Base-by-base conservation (phyloP, 2,888 invertebrate genomes). In the Steinernema carpocapsae region DNA sequence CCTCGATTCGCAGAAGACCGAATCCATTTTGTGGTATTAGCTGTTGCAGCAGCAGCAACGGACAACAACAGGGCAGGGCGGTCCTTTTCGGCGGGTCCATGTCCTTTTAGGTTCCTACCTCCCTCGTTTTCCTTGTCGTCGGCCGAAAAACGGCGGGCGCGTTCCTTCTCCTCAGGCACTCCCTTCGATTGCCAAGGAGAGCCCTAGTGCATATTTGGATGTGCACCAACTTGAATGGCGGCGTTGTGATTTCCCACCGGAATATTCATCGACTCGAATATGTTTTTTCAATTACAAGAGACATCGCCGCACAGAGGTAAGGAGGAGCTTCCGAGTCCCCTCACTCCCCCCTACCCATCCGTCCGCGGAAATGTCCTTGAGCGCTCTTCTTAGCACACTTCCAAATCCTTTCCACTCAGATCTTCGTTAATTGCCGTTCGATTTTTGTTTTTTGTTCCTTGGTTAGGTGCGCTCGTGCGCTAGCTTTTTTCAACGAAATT, bases 281-380 rank as follows among this genome's bases (percentile, higher is more conserved):
- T 64, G 64, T 64, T 64, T 64, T 64, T 64, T 64, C 64, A 64
- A 64, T 64, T 64, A 64, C 64, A 64, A 64, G 64, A 64, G 29
- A 64, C 64, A 26, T 64, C 64, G 32, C 64, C 64, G 64, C 64
- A 29, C 64, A 64, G 64, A 64, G 64, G 64, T 64, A 64, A 64
- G 64, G 64, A 64, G 64, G 64, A 64, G 64, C 64, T 64, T 64
- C 64, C 14, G 64, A 29, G 19, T 17, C 64, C 17, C 32, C 17
- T 64, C 64, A 64, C 29, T 64, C 37, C 6, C 4, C 56, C 6
- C 56, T 26, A 17, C 29, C 3, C 7, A 64, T 10, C 64, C 17
- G 17, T 17, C 64, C 37, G 32, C 12, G 1, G 17, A 17, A 32
- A 64, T 64, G 64, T 19, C 32, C 64, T 32, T 37, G 3, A 64